A percentile compares a stretch with the other conserved stretches of the same genome.
phyloP scores from a whole-genome alignment of 2,888 invertebrate genomes.

The Caenorhabditis sulstoni region DNA sequence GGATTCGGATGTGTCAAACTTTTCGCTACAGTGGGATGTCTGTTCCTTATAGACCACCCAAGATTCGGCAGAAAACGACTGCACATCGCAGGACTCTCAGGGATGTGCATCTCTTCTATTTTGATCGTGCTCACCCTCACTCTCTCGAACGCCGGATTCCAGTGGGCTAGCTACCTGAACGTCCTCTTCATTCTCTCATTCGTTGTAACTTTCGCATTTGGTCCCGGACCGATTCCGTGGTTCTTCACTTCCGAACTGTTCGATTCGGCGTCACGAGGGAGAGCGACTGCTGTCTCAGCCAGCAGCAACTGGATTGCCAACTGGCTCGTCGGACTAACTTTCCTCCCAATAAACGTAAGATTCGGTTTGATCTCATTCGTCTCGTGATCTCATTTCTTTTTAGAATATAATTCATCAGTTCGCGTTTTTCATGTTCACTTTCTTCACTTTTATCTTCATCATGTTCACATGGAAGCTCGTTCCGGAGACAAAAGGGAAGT shows the following conservation, averaged over 20 bases:
- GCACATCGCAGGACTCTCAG: slow-evolving; percentile 87
- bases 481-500: slow-evolving; percentile 89
- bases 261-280: slow-evolving; percentile 88
- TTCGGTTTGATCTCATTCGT: background rate
- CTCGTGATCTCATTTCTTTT: slow-evolving; percentile 13
- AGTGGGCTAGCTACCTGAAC: slow-evolving; percentile 83
- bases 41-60: slow-evolving; percentile 69
- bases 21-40: slow-evolving; percentile 39
- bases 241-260: slow-evolving; percentile 92
- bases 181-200: slow-evolving; percentile 88
- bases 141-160: slow-evolving; percentile 50
- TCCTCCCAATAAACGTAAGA: slow-evolving; percentile 83
- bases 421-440: slow-evolving; percentile 98
- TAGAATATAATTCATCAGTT: slow-evolving; percentile 87
- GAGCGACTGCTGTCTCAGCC: slow-evolving; percentile 90
- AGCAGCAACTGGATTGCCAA: slow-evolving; percentile 91
- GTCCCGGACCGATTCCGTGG: slow-evolving; percentile 93
- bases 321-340: slow-evolving; percentile 88
- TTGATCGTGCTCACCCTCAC: slow-evolving; percentile 84
- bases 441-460: slow-evolving; percentile 96
- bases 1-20: slow-evolving; percentile 84
- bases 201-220: slow-evolving; percentile 91
- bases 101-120: slow-evolving; percentile 87
- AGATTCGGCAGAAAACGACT: slow-evolving; percentile 89
- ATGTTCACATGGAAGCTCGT: slow-evolving; percentile 97